phyloP scores from a whole-genome alignment of 2,797 vertebrate genomes.

The Phyllotis vaccarum region DNA sequence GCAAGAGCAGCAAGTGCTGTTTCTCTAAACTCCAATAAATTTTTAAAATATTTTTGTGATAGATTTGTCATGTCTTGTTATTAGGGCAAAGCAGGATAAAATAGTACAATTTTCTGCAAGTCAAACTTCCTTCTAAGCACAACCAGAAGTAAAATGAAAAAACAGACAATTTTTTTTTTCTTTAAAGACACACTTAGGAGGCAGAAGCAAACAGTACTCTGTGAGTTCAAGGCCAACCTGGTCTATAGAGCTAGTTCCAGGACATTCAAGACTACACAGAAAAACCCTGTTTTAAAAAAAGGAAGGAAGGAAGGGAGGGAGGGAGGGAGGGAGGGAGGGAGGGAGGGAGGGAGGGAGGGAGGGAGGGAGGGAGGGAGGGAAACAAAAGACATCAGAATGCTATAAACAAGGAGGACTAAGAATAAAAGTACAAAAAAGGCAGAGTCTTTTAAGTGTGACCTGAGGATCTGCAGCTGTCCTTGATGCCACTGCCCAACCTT shows the following conservation, averaged over 20 bases:
- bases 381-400: not conserved
- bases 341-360: too few species aligned
- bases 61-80: not conserved
- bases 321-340: too few species aligned
- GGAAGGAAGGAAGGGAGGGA: too few species aligned
- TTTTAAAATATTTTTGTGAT: not conserved
- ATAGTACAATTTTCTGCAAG: constrained; percentile 23
- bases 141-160: constrained; percentile 18
- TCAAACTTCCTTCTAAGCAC: not conserved
- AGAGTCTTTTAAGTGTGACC: constrained; percentile 19
- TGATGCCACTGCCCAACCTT: not conserved
- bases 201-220: not conserved
- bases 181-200: not conserved
- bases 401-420: constrained; percentile 10
- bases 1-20: not conserved
- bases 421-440: not conserved
- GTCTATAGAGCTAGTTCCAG: not conserved
- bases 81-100: not conserved
- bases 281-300: not conserved
- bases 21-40: not conserved
- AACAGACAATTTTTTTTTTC: not conserved
- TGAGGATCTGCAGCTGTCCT: not conserved
- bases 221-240: not conserved
- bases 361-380: too few species aligned
- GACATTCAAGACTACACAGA: not conserved